These are phyloP conservation scores for Augochlora pura DNA, from an alignment of 1,140 invertebrate genomes.

Conservation along the genomic window DNA sequence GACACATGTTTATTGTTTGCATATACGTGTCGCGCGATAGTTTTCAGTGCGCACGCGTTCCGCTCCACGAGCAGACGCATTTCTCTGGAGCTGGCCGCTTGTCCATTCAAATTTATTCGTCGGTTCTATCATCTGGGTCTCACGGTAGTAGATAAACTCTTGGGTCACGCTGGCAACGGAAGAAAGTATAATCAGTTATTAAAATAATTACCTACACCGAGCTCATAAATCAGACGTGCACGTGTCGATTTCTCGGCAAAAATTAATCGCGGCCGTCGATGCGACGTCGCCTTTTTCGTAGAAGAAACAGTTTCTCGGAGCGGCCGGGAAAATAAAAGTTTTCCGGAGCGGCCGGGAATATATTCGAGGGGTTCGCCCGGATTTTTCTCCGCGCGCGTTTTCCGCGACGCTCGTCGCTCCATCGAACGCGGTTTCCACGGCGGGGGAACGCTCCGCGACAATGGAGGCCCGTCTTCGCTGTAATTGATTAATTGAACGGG, in stretches of 20 bases:
- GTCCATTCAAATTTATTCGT: neutral
- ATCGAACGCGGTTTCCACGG: neutral
- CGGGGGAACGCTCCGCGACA: conserved; percentile 44
- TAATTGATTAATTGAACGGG: conserved; percentile 73
- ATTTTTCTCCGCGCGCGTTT: too few relatives aligned
- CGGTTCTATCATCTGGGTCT: neutral
- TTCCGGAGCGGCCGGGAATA: too few relatives aligned
- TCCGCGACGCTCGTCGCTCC: neutral
- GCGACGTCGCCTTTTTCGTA: too few relatives aligned
- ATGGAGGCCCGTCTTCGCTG: conserved; percentile 58
- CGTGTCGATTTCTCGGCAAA: too few relatives aligned
- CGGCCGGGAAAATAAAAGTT: too few relatives aligned
- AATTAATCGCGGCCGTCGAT: too few relatives aligned
- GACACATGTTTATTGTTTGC: too few relatives aligned
- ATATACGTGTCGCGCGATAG: neutral
- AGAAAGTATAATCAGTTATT: neutral
- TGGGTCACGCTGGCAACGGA: neutral
- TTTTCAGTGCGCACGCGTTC: neutral
- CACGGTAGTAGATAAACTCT: neutral
- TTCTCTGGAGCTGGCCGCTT: neutral
- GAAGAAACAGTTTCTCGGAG: too few relatives aligned
- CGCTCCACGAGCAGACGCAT: neutral
- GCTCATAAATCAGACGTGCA: neutral
- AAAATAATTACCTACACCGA: neutral
- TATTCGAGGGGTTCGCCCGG: neutral